Base-by-base conservation (phyloP, 2,888 invertebrate genomes). In the Drosophila mulleri region DNA sequence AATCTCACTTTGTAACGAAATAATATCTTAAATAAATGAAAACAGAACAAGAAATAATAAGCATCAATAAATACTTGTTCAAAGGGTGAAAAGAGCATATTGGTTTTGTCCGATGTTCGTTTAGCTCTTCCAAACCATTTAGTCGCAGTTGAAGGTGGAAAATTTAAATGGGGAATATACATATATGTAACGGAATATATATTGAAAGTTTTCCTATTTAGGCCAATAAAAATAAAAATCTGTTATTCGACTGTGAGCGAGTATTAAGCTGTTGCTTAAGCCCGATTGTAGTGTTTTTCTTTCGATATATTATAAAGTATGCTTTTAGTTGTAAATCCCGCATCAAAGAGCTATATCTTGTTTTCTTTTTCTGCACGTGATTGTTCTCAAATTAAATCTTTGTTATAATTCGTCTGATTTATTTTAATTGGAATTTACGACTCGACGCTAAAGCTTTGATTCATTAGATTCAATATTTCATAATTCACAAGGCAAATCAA, bases 391-490 rank as follows among this genome's bases (percentile, higher is more conserved):
- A 48, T 50, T 3, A 18, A 50, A 32, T 50, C 8, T 14, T 18
- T 11, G 2, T 6, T 12, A 23, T 47, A 23, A 12, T 23, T 45
- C 14, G 23, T 14, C 12, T 26, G 47, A 26, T 47, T 29, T 47
- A 18, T 14, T 35, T 52, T 35, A 35, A 52, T 37, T 37, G 1
- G 16, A 16, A 20, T 52, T 35, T 35, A 14, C 14, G 52, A 52
- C 20, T 32, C 16, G 39, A 12, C 29, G 11, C 16, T n/a, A 6
- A 63, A 39, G 35, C 14, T 45, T 26, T 39, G 39, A 39, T 47
- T 16, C 20, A 14, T 47, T 58, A n/a, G 7, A 11, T 29, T 70
- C 23, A 50, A 29, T 26, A 35, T 59, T 73, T 59, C 53, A 41
- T 52, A 45, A 35, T 23, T 37, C 41, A 23, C 0, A n/a, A 45